phyloP scores from a whole-genome alignment of 1,140 invertebrate genomes.

The Brachionus rubens region DNA sequence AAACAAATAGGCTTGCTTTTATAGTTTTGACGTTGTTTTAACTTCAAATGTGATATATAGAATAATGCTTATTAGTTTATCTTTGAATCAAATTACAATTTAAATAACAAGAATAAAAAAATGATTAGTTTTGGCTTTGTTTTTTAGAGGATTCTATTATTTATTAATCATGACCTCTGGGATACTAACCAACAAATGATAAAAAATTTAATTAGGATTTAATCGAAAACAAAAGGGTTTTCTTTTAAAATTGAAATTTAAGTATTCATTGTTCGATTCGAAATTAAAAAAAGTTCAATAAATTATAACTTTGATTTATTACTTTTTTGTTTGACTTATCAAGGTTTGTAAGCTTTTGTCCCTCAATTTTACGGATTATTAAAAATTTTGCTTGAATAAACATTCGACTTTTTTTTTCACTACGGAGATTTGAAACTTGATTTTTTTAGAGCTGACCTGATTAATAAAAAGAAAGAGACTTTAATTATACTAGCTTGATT shows the following conservation, averaged over 20 bases:
- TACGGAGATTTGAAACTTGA: too few species aligned
- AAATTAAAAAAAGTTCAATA: too few species aligned
- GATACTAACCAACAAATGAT: background rate
- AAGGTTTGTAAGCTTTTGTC: too few species aligned
- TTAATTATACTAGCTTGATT: too few species aligned
- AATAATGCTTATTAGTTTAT: background rate
- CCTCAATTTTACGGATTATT: too few species aligned
- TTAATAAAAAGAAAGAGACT: too few species aligned
- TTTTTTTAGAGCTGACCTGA: too few species aligned
- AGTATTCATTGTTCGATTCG: too few species aligned
- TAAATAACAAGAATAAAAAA: background rate
- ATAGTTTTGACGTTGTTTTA: background rate
- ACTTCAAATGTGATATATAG: background rate
- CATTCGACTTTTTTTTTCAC: too few species aligned
- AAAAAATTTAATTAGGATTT: constrained; percentile 29
- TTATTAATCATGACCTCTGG: background rate
- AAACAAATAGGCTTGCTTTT: background rate
- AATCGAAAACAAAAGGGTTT: background rate
- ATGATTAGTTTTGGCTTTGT: constrained; percentile 2
- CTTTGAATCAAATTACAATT: constrained; percentile 14
- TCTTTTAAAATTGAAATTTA: background rate
- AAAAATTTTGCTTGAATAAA: too few species aligned
- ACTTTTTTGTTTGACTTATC: too few species aligned
- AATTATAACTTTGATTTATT: too few species aligned
- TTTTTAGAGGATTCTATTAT: background rate